Conservation (phyloP, 2,113 vertebrate genomes). For the Sylvicapra grimmia region DNA sequence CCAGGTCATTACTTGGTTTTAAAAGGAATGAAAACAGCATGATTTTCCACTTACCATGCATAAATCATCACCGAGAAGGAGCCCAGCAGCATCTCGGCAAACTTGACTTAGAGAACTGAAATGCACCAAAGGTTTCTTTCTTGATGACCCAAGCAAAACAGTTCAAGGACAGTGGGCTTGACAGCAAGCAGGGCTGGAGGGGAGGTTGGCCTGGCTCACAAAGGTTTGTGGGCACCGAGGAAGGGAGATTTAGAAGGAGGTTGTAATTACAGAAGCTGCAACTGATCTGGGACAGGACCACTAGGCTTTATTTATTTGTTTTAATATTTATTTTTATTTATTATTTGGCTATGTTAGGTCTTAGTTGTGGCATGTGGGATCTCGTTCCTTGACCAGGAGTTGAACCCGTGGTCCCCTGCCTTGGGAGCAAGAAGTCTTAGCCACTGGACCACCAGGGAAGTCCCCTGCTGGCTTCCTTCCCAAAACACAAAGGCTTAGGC, state of each 20-base stretch:
- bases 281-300: neutral
- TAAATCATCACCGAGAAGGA: constrained; percentile 10
- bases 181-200: neutral
- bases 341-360: neutral
- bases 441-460: neutral
- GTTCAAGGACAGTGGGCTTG: neutral
- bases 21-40: constrained; percentile 6
- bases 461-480: neutral
- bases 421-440: neutral
- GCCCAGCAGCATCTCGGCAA: neutral
- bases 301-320: neutral
- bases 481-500: neutral
- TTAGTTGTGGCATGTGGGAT: neutral
- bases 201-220: neutral
- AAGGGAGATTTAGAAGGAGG: neutral
- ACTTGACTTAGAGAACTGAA: neutral
- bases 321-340: neutral
- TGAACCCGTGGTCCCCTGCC: neutral
- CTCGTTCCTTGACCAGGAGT: neutral
- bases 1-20: neutral
- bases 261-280: neutral
- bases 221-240: neutral
- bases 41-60: neutral
- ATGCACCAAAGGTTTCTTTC: neutral
- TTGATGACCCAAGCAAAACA: constrained; percentile 3